Evolutionary conservation across 2,113 vertebrate species (phyloP).

Genomic region (Balaeniceps rex): DNA sequence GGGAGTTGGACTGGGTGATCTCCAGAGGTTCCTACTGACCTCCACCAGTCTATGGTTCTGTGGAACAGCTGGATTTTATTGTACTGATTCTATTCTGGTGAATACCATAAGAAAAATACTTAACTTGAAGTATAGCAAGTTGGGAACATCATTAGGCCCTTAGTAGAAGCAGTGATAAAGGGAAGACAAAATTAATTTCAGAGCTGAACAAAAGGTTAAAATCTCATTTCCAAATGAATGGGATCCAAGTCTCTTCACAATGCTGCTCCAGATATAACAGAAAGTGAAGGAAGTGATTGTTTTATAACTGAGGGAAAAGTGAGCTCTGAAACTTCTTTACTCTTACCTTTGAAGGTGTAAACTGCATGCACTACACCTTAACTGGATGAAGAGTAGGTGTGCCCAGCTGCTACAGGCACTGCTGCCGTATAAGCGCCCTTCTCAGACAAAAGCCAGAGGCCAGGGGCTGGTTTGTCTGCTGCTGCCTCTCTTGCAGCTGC

Average conservation of each 20-base stretch:
- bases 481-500: background rate
- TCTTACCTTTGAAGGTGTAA: background rate
- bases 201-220: background rate
- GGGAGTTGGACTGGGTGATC: background rate
- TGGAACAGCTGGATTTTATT: background rate
- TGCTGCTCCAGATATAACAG: background rate
- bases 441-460: background rate
- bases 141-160: background rate
- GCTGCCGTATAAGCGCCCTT: background rate
- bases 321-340: background rate
- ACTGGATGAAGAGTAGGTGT: background rate
- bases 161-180: slow-evolving; percentile 1
- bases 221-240: background rate
- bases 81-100: background rate
- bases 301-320: background rate
- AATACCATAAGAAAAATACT: background rate
- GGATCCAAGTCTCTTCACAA: background rate
- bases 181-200: slow-evolving; percentile 18
- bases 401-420: background rate
- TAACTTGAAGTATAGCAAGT: background rate
- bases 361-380: background rate
- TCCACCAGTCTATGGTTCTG: background rate
- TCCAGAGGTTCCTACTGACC: background rate
- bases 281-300: background rate
- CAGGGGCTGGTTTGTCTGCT: background rate